These are phyloP conservation scores for Tupiocoris notatus DNA, from an alignment of 2,888 invertebrate species.

Conservation along the genomic window DNA sequence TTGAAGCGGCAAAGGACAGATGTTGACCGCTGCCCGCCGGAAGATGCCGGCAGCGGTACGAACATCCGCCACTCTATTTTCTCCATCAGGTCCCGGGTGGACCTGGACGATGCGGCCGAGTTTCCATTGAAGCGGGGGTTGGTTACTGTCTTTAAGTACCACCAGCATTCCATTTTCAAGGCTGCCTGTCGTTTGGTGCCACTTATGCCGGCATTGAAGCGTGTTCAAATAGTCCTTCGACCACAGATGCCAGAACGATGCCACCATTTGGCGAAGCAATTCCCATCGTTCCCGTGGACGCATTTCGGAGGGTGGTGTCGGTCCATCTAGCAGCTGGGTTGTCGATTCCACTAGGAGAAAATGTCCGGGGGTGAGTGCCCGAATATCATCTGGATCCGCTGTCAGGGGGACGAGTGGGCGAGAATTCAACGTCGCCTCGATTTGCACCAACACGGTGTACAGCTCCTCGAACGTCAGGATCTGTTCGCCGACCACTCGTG, in stretches of 20 bases:
- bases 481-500: too few relatives aligned
- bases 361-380: conserved; percentile 31
- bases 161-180: background rate
- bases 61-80: background rate
- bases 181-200: background rate
- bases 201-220: conserved; percentile 1
- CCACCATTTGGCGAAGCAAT: background rate
- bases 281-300: conserved; percentile 8
- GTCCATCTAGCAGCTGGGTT: background rate
- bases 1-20: background rate
- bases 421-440: too few relatives aligned
- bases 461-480: conserved; percentile 7
- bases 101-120: background rate
- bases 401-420: conserved; percentile 9
- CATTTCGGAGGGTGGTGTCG: background rate
- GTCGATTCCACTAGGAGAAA: conserved; percentile 30
- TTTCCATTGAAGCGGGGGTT: conserved; percentile 2
- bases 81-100: background rate
- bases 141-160: background rate
- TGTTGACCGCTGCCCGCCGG: background rate
- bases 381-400: conserved; percentile 15
- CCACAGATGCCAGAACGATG: conserved; percentile 19
- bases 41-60: background rate
- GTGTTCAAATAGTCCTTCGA: conserved; percentile 10
- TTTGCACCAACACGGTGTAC: background rate